phyloP scores from a whole-genome alignment of 1,140 invertebrate genomes.

The Neotoxoptera formosana region DNA sequence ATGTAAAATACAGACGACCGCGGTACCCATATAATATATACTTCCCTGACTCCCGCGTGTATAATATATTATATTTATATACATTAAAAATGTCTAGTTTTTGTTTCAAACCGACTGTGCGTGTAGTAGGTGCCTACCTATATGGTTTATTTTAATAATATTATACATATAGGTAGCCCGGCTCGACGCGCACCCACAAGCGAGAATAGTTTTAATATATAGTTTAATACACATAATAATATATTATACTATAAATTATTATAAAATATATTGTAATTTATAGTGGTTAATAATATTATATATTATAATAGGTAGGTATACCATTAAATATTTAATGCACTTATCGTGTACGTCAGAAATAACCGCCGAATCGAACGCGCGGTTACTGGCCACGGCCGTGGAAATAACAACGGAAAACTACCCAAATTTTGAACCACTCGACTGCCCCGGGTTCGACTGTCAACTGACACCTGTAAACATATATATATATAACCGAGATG shows the following conservation, averaged over 20 bases:
- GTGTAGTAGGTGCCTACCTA: not conserved
- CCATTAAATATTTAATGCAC: not conserved
- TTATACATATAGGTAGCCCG: not conserved
- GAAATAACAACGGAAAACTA: not conserved
- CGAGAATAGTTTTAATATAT: slow-evolving; percentile 6
- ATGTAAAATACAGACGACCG: not conserved
- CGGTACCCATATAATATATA: not conserved
- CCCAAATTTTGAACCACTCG: not conserved
- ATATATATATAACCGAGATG: not conserved
- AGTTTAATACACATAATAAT: too few relatives aligned
- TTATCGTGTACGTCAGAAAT: not conserved
- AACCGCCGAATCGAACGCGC: not conserved
- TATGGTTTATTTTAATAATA: too few relatives aligned
- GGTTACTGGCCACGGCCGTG: not conserved
- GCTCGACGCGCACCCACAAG: not conserved
- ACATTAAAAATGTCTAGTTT: not conserved
- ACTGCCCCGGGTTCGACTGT: not conserved
- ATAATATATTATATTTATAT: too few relatives aligned
- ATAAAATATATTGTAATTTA: not conserved
- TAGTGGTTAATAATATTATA: not conserved
- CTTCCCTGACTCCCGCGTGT: too few relatives aligned
- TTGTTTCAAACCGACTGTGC: not conserved
- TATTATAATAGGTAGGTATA: not conserved
- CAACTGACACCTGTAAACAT: not conserved
- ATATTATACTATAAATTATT: not conserved